Evolutionary conservation across 2,888 invertebrate species (phyloP).

Genomic region (Clanis bilineata): DNA sequence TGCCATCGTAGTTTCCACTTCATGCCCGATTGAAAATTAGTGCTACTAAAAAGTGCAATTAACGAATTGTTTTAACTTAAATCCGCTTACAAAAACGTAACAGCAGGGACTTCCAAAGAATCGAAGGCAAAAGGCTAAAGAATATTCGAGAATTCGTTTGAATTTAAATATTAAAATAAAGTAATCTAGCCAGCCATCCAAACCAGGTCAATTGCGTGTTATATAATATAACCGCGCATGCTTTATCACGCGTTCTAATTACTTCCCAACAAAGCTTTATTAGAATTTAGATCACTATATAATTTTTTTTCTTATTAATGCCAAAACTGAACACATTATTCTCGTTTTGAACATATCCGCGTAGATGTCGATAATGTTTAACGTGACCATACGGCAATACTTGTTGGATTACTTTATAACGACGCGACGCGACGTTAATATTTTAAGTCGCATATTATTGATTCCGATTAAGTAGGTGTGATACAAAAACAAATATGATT

Average conservation of each 20-base stretch:
- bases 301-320: neutral
- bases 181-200: neutral
- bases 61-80: neutral
- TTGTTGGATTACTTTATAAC: neutral
- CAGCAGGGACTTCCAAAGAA: neutral
- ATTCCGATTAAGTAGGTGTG: neutral
- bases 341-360: neutral
- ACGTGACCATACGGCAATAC: neutral
- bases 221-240: neutral
- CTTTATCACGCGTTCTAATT: neutral
- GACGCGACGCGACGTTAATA: neutral
- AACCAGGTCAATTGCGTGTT: neutral
- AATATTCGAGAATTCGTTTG: neutral
- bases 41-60: neutral
- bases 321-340: neutral
- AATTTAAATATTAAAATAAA: neutral
- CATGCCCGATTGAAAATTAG: conserved; percentile 26
- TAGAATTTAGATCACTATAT: neutral
- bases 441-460: neutral
- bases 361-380: neutral
- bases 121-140: neutral
- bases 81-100: neutral
- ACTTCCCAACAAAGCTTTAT: neutral
- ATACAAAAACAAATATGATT: too few relatives aligned
- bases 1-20: conserved; percentile 35